These are phyloP conservation scores for Nesoenas mayeri DNA, from an alignment of 2,113 vertebrate genomes.

Conservation along the genomic window DNA sequence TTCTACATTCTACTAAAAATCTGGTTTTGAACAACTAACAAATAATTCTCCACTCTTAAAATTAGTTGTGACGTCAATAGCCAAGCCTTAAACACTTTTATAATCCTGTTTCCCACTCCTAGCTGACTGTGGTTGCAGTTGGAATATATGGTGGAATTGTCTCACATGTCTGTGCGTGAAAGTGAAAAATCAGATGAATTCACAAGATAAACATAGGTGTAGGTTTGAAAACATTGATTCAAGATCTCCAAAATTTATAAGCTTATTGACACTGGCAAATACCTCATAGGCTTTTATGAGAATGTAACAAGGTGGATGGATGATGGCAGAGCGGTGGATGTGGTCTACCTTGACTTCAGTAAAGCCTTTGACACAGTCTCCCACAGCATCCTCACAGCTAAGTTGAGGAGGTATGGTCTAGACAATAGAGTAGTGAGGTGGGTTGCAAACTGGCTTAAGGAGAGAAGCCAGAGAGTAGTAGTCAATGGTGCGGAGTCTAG, in stretches of 20 bases:
- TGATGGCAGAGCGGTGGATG: no score
- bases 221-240: not conserved
- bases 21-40: not conserved
- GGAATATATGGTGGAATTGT: not conserved
- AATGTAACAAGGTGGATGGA: no score
- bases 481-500: no score
- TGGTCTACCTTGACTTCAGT: no score
- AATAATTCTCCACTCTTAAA: not conserved
- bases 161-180: fast-evolving
- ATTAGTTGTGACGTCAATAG: not conserved
- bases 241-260: not conserved
- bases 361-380: no score
- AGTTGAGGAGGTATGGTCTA: no score
- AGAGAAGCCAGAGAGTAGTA: no score
- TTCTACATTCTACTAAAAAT: not conserved
- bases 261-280: not conserved
- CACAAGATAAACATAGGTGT: not conserved
- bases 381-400: no score
- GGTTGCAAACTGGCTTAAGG: no score
- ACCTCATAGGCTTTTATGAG: no score
- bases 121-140: not conserved
- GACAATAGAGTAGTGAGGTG: no score
- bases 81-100: not conserved
- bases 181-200: not conserved
- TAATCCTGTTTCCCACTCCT: not conserved